A percentile compares a stretch with the other conserved stretches of the same genome.
Evolutionary conservation across 1,140 invertebrate species (phyloP).

Genomic region (Frieseomelitta varia): DNA sequence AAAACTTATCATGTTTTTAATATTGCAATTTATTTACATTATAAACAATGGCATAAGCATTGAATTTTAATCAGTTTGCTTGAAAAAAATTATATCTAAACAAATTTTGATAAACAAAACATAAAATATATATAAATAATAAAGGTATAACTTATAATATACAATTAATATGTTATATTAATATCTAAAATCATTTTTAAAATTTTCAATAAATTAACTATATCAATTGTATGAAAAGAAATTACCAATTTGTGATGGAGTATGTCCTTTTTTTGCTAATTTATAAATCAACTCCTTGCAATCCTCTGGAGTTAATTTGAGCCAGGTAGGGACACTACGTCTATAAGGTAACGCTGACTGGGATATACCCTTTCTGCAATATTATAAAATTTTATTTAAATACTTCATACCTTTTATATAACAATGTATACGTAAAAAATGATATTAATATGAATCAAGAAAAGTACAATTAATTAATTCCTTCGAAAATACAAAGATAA

Average conservation of each 20-base stretch:
- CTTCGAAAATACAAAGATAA: background rate
- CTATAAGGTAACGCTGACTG: conserved; percentile 99
- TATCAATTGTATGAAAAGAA: conserved; percentile 2
- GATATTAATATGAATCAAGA: background rate
- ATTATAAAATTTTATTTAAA: conserved; percentile 16
- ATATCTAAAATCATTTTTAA: background rate
- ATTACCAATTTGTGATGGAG: conserved; percentile 99
- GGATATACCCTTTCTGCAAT: conserved; percentile 99
- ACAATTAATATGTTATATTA: background rate
- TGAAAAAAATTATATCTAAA: background rate
- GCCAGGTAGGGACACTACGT: conserved; percentile 98
- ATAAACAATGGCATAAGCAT: conserved; percentile 55
- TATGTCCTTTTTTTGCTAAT: conserved; percentile 98
- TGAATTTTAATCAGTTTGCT: conserved; percentile 68
- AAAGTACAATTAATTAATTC: background rate
- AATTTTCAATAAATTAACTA: background rate
- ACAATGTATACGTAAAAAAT: background rate
- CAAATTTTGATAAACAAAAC: background rate
- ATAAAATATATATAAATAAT: background rate
- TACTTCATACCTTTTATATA: background rate
- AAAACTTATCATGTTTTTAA: conserved; percentile 68
- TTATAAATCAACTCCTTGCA: conserved; percentile 99
- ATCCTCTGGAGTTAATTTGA: conserved; percentile 98
- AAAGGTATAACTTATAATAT: background rate
- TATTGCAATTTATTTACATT: conserved; percentile 69